Conservation (phyloP, 2,888 invertebrate species). For the Calephelis perditalis region DNA sequence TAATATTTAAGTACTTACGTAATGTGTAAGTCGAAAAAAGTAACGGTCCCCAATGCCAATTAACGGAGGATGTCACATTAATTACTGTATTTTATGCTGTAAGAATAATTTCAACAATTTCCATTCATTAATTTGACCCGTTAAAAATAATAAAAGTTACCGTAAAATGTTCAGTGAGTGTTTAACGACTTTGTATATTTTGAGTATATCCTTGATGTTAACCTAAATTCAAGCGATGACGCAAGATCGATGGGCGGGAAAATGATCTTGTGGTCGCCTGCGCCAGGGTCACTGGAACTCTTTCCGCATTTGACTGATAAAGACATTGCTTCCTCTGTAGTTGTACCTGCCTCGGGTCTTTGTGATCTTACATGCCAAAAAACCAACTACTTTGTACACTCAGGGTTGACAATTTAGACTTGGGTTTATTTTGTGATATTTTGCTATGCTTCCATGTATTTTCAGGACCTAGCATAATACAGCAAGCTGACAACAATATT, state of each 20-base stretch:
- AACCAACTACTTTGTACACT: too few relatives aligned
- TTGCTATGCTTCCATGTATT: background rate
- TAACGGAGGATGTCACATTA: constrained; percentile 4
- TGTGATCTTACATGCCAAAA: too few relatives aligned
- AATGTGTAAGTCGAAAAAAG: constrained; percentile 1
- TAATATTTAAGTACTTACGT: background rate
- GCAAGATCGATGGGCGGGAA: constrained; percentile 49
- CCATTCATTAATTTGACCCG: background rate
- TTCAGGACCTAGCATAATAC: too few relatives aligned
- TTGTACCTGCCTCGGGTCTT: background rate
- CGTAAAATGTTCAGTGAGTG: constrained; percentile 1
- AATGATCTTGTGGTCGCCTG: constrained; percentile 56
- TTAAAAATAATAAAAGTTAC: constrained; percentile 23
- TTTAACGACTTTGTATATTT: too few relatives aligned
- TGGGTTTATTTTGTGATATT: too few relatives aligned
- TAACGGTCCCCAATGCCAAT: background rate
- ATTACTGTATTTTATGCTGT: constrained; percentile 6
- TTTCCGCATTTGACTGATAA: constrained; percentile 54
- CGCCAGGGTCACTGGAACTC: constrained; percentile 53
- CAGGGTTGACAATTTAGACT: too few relatives aligned
- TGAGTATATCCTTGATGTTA: constrained; percentile 30
- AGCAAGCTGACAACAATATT: too few relatives aligned
- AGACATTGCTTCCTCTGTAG: constrained; percentile 23
- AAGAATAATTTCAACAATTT: constrained; percentile 11
- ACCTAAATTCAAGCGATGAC: constrained; percentile 30